These are phyloP conservation scores for Glyptemys insculpta DNA, from an alignment of 2,797 vertebrate species.

Conservation along the genomic window DNA sequence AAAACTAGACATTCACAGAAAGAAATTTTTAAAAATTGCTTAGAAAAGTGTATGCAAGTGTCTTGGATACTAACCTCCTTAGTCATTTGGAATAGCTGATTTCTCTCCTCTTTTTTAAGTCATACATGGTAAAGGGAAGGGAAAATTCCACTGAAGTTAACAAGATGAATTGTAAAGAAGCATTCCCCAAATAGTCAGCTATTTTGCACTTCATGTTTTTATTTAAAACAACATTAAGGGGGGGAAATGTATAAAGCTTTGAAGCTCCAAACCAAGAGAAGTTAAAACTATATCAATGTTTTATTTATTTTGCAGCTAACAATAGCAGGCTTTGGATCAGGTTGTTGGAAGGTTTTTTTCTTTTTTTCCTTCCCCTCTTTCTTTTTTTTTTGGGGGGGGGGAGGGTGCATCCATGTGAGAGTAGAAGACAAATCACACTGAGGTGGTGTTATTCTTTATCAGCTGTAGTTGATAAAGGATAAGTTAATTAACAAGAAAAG, in stretches of 20 bases:
- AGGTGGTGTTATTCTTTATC: not conserved
- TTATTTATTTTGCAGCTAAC: not conserved
- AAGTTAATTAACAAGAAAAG: not conserved
- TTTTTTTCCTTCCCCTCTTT: accelerated
- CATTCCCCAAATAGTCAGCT: not conserved
- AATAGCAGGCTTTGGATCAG: not conserved
- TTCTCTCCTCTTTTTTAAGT: not conserved
- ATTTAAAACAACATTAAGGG: not conserved
- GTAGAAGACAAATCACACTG: not conserved
- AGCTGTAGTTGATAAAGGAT: not conserved
- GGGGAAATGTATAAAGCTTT: not conserved
- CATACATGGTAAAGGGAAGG: not conserved
- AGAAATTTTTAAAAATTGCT: not conserved
- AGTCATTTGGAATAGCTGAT: not conserved
- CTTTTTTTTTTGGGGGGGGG: too few relatives aligned
- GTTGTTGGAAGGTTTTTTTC: too few relatives aligned
- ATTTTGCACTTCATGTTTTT: not conserved
- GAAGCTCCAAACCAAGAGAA: not conserved
- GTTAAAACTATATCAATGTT: not conserved
- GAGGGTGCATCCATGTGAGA: not conserved
- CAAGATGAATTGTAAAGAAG: not conserved
- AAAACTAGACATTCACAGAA: not conserved
- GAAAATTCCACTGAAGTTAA: not conserved
- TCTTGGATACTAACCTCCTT: not conserved
- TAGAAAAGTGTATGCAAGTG: not conserved